These are phyloP conservation scores for Yponomeuta plumbellus DNA, from an alignment of 2,888 invertebrate species.

Conservation along the genomic window DNA sequence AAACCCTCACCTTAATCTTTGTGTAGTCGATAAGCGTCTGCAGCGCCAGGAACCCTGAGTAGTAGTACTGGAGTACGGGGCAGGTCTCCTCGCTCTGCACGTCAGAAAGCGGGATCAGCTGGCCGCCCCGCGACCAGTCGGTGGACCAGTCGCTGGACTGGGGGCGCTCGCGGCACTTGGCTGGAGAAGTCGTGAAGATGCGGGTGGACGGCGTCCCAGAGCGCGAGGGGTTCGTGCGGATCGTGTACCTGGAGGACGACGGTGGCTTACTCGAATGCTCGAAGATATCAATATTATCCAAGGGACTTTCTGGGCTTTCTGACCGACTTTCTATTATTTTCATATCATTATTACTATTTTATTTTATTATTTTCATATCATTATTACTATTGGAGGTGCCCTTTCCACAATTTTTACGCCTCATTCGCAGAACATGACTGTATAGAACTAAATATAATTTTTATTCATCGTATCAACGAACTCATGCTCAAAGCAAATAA, in stretches of 20 bases:
- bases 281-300: neutral
- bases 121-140: conserved; percentile 73
- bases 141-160: conserved; percentile 76
- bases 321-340: no score
- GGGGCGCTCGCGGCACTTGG: conserved; percentile 80
- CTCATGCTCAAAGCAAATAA: no score
- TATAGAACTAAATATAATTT: no score
- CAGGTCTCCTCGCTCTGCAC: conserved; percentile 83
- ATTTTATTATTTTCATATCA: no score
- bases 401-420: no score
- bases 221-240: conserved; percentile 82
- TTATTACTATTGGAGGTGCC: no score
- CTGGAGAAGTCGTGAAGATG: conserved; percentile 79
- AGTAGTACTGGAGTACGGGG: conserved; percentile 85
- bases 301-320: no score
- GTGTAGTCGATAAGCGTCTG: conserved; percentile 84
- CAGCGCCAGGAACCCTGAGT: conserved; percentile 84
- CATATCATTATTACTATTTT: no score
- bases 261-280: neutral
- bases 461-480: no score
- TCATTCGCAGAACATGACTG: no score
- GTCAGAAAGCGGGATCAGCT: conserved; percentile 67
- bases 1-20: conserved; percentile 78
- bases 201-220: conserved; percentile 81
- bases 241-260: conserved; percentile 78